phyloP scores from a whole-genome alignment of 2,113 vertebrate species.

The Centropristis striata region DNA sequence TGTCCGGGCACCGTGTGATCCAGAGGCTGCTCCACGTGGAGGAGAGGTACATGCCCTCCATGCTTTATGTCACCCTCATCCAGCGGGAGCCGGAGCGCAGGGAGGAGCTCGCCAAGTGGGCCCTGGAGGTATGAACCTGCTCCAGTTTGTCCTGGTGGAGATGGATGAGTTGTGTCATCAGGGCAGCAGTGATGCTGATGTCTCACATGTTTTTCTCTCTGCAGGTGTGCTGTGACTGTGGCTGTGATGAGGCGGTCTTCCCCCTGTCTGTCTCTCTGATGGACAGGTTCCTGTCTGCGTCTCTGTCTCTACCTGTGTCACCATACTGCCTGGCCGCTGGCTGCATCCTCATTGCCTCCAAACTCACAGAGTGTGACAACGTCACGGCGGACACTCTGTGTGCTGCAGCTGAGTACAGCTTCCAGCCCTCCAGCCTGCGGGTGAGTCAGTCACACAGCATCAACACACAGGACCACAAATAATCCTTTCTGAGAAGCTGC shows the following conservation, averaged over 20 bases:
- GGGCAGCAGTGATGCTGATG: neutral
- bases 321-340: conserved; percentile 81
- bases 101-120: conserved; percentile 86
- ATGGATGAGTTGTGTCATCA: neutral
- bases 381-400: conserved; percentile 80
- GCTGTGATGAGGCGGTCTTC: conserved; percentile 85
- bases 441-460: conserved; percentile 70
- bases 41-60: conserved; percentile 83
- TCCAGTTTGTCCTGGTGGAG: neutral
- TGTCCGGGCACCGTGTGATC: conserved; percentile 84
- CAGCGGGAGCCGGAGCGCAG: conserved; percentile 84
- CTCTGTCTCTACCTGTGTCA: conserved; percentile 74
- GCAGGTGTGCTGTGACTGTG: conserved; percentile 85
- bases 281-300: conserved; percentile 83
- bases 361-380: conserved; percentile 83
- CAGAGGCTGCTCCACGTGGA: conserved; percentile 83
- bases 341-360: conserved; percentile 87
- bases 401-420: conserved; percentile 81
- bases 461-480: neutral
- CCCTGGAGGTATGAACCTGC: conserved; percentile 81
- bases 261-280: conserved; percentile 85
- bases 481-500: neutral
- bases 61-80: conserved; percentile 81
- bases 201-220: neutral
- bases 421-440: conserved; percentile 76